Evolutionary conservation across 2,113 vertebrate genomes (phyloP).

Genomic region (Nannobrachium achirus): DNA sequence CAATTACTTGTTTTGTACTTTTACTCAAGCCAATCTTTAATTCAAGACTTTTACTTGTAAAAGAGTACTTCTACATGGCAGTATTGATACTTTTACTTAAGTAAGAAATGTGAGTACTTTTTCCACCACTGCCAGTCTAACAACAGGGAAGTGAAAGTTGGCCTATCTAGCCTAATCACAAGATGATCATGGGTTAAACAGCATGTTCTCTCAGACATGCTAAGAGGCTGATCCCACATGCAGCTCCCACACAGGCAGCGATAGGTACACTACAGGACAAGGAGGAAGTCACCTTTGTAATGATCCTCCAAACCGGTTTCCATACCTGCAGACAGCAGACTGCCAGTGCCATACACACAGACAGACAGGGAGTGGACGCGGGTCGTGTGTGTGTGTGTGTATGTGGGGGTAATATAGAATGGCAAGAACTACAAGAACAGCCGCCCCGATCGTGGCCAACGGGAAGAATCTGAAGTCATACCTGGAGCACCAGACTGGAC

Average conservation of each 20-base stretch:
- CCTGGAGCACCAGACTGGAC: constrained; percentile 38
- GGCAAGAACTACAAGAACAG: constrained; percentile 50
- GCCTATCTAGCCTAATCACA: too few species aligned
- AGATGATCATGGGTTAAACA: too few species aligned
- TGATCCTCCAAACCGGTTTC: constrained; percentile 29
- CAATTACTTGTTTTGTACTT: too few species aligned
- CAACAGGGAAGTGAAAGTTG: too few species aligned
- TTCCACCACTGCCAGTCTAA: too few species aligned
- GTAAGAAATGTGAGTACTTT: too few species aligned
- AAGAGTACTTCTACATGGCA: too few species aligned
- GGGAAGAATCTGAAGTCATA: constrained; percentile 30
- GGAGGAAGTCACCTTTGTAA: constrained; percentile 70
- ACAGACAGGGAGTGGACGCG: constrained; percentile 4
- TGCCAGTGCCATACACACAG: background rate
- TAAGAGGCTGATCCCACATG: constrained; percentile 35
- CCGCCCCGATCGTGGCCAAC: constrained; percentile 13
- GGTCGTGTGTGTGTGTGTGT: background rate
- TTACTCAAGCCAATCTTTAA: too few species aligned
- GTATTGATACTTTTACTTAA: too few species aligned
- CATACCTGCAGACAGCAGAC: constrained; percentile 15
- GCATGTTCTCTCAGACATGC: too few species aligned
- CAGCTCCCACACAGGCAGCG: background rate
- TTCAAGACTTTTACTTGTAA: too few species aligned
- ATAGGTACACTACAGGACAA: constrained; percentile 26
- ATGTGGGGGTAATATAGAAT: constrained; percentile 52